Evolutionary conservation across 1,140 invertebrate species (phyloP).

Genomic region (Drosophila kurseongensis): DNA sequence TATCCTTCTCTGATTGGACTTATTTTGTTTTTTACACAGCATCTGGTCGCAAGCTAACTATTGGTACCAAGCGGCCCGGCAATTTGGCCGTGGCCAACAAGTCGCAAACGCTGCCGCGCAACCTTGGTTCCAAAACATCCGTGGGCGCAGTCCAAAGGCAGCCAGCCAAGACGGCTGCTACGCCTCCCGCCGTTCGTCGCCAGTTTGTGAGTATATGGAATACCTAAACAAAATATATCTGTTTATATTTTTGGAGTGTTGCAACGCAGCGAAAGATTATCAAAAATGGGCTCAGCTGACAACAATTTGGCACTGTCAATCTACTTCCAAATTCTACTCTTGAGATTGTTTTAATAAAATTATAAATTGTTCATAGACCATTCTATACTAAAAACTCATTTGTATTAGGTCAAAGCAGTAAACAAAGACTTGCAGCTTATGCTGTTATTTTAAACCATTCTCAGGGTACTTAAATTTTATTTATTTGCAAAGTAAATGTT

Average conservation of each 20-base stretch:
- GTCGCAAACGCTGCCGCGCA: constrained; percentile 92
- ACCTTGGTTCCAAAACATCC: constrained; percentile 89
- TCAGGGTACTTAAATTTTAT: too few species aligned
- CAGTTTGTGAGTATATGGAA: constrained; percentile 88
- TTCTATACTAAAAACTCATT: too few species aligned
- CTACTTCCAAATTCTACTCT: too few species aligned
- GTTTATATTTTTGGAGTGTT: neutral
- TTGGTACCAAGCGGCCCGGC: constrained; percentile 88
- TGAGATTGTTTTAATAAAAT: too few species aligned
- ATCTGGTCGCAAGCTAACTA: constrained; percentile 88
- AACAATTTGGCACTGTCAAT: neutral
- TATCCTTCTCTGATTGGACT: neutral
- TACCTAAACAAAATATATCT: neutral
- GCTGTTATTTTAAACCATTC: too few species aligned
- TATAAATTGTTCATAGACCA: too few species aligned
- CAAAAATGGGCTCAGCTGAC: neutral
- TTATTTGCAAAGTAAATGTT: too few species aligned
- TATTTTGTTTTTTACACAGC: constrained; percentile 83
- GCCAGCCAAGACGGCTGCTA: constrained; percentile 90
- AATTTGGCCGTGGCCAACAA: constrained; percentile 89
- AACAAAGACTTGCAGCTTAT: too few species aligned
- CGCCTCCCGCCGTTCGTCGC: constrained; percentile 92
- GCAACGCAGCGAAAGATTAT: neutral
- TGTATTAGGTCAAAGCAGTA: too few species aligned
- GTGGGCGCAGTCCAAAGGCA: constrained; percentile 85